A percentile compares a stretch with the other conserved stretches of the same genome.
Conservation (phyloP, 2,113 vertebrate genomes). For the Rhinogobius similis region DNA sequence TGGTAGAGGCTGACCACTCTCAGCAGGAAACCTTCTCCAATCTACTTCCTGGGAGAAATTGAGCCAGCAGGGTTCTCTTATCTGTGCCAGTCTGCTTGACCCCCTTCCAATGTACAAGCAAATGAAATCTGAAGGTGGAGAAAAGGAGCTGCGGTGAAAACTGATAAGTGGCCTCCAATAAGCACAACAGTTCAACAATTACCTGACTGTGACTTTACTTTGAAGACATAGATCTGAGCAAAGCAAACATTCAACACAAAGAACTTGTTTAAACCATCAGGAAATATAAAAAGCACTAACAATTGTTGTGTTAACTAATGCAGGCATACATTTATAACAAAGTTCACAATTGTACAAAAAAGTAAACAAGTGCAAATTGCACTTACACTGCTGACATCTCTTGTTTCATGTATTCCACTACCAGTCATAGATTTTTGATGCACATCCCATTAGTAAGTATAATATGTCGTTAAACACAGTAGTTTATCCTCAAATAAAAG, state of each 20-base stretch:
- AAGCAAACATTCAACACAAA: constrained; percentile 3
- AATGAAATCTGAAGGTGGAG: constrained; percentile 67
- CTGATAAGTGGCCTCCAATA: constrained; percentile 50
- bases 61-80: constrained; percentile 76
- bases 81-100: constrained; percentile 70
- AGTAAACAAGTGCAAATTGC: no score
- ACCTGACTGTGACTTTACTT: constrained; percentile 46
- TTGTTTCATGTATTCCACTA: background rate
- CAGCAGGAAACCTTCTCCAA: constrained; percentile 54
- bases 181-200: constrained; percentile 41
- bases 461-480: background rate
- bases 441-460: background rate
- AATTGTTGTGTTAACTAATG: background rate
- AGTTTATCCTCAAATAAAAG: background rate
- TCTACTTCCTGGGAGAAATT: constrained; percentile 68
- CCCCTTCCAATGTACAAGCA: constrained; percentile 65
- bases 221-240: constrained; percentile 8
- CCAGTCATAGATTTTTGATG: background rate
- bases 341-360: no score
- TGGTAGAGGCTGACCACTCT: constrained; percentile 58
- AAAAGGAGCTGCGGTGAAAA: constrained; percentile 49
- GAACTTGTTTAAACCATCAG: background rate
- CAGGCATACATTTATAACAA: background rate
- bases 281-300: background rate
- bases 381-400: no score